phyloP scores from a whole-genome alignment of 1,140 invertebrate genomes.

The Apis laboriosa region DNA sequence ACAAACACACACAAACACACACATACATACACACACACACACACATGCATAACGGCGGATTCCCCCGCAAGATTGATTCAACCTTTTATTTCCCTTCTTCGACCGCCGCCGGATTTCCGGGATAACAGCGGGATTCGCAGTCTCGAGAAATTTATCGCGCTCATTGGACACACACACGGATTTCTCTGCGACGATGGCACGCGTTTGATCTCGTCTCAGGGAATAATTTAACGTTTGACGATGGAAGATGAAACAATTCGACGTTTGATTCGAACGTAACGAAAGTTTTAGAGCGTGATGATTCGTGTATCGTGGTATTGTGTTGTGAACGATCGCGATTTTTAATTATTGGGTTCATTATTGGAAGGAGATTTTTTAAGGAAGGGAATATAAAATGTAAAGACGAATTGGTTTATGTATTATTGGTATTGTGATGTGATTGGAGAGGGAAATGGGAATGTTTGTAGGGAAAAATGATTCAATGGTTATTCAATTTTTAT shows the following conservation, averaged over 20 bases:
- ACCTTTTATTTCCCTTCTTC: constrained; percentile 3
- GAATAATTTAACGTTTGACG: neutral
- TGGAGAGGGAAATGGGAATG: too few relatives aligned
- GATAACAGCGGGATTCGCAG: constrained; percentile 1
- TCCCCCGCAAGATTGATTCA: constrained; percentile 2
- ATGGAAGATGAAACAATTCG: neutral
- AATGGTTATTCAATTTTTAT: too few relatives aligned
- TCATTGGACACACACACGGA: neutral
- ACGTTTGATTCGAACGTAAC: neutral
- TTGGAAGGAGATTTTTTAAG: too few relatives aligned
- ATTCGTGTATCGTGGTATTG: too few relatives aligned
- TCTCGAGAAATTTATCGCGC: constrained; percentile 1
- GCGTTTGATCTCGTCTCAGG: constrained; percentile 4
- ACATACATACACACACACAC: neutral
- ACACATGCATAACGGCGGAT: constrained; percentile 11
- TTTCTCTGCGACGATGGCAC: neutral
- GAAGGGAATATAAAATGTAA: too few relatives aligned
- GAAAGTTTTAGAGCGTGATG: too few relatives aligned
- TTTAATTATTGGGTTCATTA: too few relatives aligned
- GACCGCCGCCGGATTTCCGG: neutral
- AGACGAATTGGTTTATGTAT: too few relatives aligned
- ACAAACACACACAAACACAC: too few relatives aligned
- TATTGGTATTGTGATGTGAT: too few relatives aligned
- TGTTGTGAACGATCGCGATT: too few relatives aligned
- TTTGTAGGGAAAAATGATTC: too few relatives aligned